phyloP scores from a whole-genome alignment of 2,888 invertebrate genomes.

The Leucophenga maculata region DNA sequence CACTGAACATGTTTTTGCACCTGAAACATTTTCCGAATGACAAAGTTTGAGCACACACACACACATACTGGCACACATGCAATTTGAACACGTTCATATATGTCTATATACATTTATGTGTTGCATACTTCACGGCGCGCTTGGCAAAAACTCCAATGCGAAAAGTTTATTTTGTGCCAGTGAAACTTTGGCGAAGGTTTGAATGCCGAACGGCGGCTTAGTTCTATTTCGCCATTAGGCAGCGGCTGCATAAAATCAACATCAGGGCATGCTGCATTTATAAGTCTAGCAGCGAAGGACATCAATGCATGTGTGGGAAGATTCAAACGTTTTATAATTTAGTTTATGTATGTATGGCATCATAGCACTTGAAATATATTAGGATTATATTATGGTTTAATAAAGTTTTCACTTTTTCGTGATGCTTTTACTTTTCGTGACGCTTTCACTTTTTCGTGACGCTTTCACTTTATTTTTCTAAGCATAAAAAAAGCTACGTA shows the following conservation, averaged over 20 bases:
- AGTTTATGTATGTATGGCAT: too few species aligned
- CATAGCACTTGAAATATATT: too few species aligned
- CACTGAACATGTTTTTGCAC: conserved; percentile 21
- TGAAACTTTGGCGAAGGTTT: not conserved
- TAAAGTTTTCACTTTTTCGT: too few species aligned
- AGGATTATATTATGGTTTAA: too few species aligned
- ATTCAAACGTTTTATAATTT: too few species aligned
- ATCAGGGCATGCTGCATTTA: not conserved
- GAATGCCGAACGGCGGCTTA: not conserved
- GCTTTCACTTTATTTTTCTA: too few species aligned
- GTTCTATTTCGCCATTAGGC: conserved; percentile 15
- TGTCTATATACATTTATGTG: not conserved
- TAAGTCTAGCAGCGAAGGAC: not conserved
- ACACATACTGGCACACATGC: not conserved
- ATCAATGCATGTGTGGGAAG: too few species aligned
- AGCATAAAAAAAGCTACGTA: too few species aligned
- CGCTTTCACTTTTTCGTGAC: too few species aligned
- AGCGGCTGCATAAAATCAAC: conserved; percentile 12
- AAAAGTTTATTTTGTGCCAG: conserved; percentile 17
- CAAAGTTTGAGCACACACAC: conserved; percentile 42
- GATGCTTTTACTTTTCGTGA: too few species aligned
- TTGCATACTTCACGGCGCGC: conserved; percentile 13
- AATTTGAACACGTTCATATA: too few species aligned
- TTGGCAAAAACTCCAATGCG: conserved; percentile 4
- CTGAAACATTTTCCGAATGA: conserved; percentile 55